A percentile compares a stretch with the other conserved stretches of the same genome.
These are phyloP conservation scores for Asarcornis scutulata DNA, from an alignment of 2,113 vertebrate species.

Conservation along the genomic window DNA sequence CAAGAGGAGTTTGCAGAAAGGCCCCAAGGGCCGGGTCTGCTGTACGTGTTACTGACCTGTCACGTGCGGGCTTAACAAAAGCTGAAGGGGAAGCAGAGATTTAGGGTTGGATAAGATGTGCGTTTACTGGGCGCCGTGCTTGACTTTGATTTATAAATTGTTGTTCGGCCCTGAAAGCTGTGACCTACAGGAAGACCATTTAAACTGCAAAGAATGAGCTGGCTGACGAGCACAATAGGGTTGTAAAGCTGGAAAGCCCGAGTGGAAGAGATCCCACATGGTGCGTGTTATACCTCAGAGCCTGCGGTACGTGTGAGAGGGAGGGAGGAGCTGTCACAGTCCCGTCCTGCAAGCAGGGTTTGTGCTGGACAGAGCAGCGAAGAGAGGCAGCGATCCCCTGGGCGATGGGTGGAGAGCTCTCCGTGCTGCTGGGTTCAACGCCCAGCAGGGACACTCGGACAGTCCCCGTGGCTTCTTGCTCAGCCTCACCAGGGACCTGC, in stretches of 20 bases:
- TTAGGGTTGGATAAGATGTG: neutral
- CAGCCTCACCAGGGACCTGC: neutral
- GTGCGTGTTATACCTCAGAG: neutral
- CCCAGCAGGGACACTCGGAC: fast-evolving
- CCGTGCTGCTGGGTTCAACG: neutral
- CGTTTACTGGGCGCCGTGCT: neutral
- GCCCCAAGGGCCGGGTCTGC: neutral
- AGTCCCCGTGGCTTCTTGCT: neutral
- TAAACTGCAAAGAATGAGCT: neutral
- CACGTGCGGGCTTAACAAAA: neutral
- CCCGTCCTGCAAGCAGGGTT: neutral
- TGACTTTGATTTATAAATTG: neutral
- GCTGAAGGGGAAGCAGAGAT: neutral
- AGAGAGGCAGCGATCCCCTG: neutral
- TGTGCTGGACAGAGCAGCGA: neutral
- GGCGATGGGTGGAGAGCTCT: neutral
- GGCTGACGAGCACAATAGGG: slow-evolving; percentile 6
- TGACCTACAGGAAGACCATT: slow-evolving; percentile 61
- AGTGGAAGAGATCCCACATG: neutral
- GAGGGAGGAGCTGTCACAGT: neutral
- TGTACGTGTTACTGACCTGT: fast-evolving
- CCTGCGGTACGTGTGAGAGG: neutral
- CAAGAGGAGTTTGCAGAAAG: neutral
- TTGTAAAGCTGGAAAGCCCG: neutral
- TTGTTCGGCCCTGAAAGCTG: slow-evolving; percentile 21